Evolutionary conservation across 2,888 invertebrate genomes (phyloP), one percentile per base, ranked within the genome.

Genomic region (Cantharis nigra): DNA sequence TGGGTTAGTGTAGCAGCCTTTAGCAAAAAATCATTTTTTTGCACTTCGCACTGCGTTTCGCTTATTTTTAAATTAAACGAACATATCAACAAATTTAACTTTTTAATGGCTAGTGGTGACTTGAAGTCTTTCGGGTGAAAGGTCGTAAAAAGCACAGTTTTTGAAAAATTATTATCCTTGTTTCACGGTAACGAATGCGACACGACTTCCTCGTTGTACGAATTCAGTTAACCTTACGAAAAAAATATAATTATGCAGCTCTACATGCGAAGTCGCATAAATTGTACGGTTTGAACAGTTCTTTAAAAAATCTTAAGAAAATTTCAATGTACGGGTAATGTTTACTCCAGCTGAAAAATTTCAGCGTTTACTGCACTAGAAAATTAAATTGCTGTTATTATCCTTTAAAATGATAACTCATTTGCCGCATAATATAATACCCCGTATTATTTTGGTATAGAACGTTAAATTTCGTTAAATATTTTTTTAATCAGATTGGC

Each of bases 1-100:
- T 78, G 75, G 75, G 74, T 72, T 72, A 74, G 64, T 74, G 78
- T 78, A 69, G 69, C 63, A 65, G 70, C 65, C 75, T 69, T 72
- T 67, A 69, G 69, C 72, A 65, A 49, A 49, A 49, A 49, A 49
- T n/a, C n/a, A n/a, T 49, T 49, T 49, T 49, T 49, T 49, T 49
- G 49, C 49, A 49, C 49, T 49, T 49, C 49, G 49, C 49, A 49
- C 49, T 49, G 9, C 33, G 13, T 33, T 33, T 33, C 33, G 3
- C 65, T 20, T 23, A 67, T 67, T 67, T 67, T 67, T 16, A 67
- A 67, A 67, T 67, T 67, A 23, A 67, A 23, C 64, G 64, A 64
- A 64, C 18, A 64, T 16, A 64, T 20, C 20, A 64, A 64, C 18
- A 18, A 20, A 18, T 64, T 64, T 18, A 9, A 49, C 49, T 16